Evolutionary conservation across 2,888 invertebrate genomes (phyloP), one percentile per base, ranked within the genome.

Genomic region (Trachelus stipa): DNA sequence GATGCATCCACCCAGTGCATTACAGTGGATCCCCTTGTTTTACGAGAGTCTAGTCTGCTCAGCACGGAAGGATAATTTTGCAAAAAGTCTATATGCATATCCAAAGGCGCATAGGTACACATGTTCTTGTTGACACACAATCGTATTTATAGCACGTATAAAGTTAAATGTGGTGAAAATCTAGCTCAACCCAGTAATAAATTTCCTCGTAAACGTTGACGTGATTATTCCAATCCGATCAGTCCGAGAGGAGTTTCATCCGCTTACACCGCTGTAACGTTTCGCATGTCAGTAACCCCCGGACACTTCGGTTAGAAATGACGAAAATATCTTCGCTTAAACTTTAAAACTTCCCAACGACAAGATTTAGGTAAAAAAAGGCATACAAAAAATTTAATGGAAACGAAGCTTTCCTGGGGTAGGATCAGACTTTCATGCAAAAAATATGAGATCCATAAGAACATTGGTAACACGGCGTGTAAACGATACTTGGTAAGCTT

Each of bases 101-200:
- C 23, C 15, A 56, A 56, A 9, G 9, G 2, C 56, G 56, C 9
- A 23, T 56, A 23, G 23, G 56, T 56, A 23, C 31, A 71, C 71
- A 11, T 3, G 71, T 71, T 30, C 71, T 11, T 2, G 2, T 23
- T 56, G 11, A 69, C 73, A 76, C 76, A 78, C 79, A 74, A 68
- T 34, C 76, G 74, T 79, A 80, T 81, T 82, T 82, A 82, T 80
- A 79, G 69, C 71, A 79, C 78, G 78, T 81, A 78, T 83, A 83
- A 85, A 85, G 83, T 85, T 83, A 82, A 84, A 85, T 84, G 83
- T 82, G 82, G 82, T 82, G 83, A 85, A 83, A 85, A 85, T 82
- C 83, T 80, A 78, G 80, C 79, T 81, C 69, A 76, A 80, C 76
- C 79, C 78, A 80, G 79, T 79, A 83, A 85, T 83, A 85, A 87